Conservation (phyloP, 2,888 invertebrate species). For the Griposia aprilina region DNA sequence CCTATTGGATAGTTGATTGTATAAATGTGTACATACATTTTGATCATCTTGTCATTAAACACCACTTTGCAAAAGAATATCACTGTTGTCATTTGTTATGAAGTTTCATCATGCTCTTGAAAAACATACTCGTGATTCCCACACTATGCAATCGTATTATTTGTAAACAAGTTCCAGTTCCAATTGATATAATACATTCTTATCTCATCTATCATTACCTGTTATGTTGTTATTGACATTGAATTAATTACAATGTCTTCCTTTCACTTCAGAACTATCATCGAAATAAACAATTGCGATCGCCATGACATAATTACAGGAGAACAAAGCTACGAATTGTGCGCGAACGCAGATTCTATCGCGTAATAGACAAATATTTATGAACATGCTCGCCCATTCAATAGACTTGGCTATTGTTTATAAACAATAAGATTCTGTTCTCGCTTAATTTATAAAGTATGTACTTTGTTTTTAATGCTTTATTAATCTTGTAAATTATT, state of each 20-base stretch:
- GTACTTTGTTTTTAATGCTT: conserved; percentile 44
- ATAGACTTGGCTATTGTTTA: conserved; percentile 60
- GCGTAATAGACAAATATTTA: conserved; percentile 62
- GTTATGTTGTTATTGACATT: conserved; percentile 50
- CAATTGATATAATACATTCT: background rate
- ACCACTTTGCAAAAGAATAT: background rate
- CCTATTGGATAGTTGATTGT: background rate
- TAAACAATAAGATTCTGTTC: conserved; percentile 59
- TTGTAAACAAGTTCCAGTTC: conserved; percentile 24
- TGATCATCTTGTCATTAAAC: background rate
- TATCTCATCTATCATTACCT: conserved; percentile 28
- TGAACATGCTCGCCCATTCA: conserved; percentile 58
- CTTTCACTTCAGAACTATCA: conserved; percentile 45
- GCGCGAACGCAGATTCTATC: conserved; percentile 56
- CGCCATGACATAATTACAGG: conserved; percentile 66
- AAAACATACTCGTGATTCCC: conserved; percentile 7
- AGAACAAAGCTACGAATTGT: conserved; percentile 57
- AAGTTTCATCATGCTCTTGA: background rate
- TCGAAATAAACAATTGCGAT: conserved; percentile 56
- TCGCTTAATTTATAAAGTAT: conserved; percentile 58
- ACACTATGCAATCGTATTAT: background rate
- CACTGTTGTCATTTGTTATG: background rate
- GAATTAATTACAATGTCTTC: conserved; percentile 54
- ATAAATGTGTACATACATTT: background rate
- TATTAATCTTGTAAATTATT: conserved; percentile 35